These are phyloP conservation scores for Oxystoma pomonae DNA, from an alignment of 2,888 invertebrate species.

Conservation along the genomic window DNA sequence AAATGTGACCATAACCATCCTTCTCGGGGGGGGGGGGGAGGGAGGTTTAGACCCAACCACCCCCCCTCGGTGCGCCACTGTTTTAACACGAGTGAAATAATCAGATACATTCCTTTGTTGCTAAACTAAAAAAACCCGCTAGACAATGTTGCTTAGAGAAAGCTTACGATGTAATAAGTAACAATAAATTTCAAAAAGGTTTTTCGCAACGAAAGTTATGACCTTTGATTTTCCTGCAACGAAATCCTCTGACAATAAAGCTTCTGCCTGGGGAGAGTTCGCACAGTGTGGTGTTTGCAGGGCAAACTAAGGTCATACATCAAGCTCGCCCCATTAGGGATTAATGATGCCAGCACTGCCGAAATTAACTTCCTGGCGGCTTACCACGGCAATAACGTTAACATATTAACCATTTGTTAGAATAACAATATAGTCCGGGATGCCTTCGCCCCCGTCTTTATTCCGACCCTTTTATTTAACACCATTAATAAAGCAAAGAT, in stretches of 20 bases:
- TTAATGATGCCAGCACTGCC: slow-evolving; percentile 51
- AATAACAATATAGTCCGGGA: slow-evolving; percentile 41
- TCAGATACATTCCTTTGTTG: no score
- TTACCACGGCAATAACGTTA: slow-evolving; percentile 51
- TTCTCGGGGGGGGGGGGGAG: no score
- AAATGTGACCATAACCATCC: no score
- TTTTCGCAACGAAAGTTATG: no score
- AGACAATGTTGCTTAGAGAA: no score
- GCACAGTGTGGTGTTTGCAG: slow-evolving; percentile 22
- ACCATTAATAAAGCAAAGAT: background rate
- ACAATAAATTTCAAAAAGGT: no score
- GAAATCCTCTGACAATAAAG: slow-evolving; percentile 25
- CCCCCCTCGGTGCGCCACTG: no score
- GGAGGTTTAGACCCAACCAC: no score
- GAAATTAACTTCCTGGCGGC: slow-evolving; percentile 51
- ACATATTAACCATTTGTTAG: slow-evolving; percentile 53
- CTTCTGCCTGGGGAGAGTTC: slow-evolving; percentile 23
- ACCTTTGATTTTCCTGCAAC: slow-evolving; percentile 16
- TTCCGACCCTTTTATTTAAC: background rate
- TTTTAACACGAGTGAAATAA: no score
- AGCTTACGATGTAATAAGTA: no score
- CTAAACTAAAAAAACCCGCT: no score
- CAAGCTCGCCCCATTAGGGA: slow-evolving; percentile 52
- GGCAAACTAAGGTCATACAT: slow-evolving; percentile 47
- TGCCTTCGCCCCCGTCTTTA: background rate